Evolutionary conservation across 2,888 invertebrate genomes (phyloP), one percentile per base, ranked within the genome.

Genomic region (Scaptomyza reducta): DNA sequence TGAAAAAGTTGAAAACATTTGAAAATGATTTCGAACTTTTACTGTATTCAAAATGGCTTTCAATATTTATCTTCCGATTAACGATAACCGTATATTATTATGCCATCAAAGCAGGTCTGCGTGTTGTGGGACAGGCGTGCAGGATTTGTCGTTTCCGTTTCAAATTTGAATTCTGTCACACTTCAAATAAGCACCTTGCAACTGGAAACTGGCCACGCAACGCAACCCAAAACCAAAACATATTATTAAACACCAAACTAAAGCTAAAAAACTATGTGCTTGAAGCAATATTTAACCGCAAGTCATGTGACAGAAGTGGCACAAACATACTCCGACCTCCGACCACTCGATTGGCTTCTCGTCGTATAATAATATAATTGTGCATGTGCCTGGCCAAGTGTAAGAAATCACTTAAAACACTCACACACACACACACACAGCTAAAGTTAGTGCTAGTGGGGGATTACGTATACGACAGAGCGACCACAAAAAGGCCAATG

Each of bases 101-200:
- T 58, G 57, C 44, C 59, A 66, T 51, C 51, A 33, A 53, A 29
- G 54, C 18, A n/a, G 51, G 31, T n/a, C 33, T 66, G 70, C 72
- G 77, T 79, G 80, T 74, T 81, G 45, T 77, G 70, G 82, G 63
- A 66, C 60, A 79, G 85, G 80, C 88, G 88, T 87, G 66, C 59
- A 54, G 60, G 69, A 63, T 74, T 74, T 77, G 3, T 61, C 79
- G 79, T 87, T 87, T 88, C 86, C 81, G 83, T 70, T 74, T 86
- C 73, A 72, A 75, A 68, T 81, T 86, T 68, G 88, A 81, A 86
- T 88, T 82, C 81, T 82, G 87, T 81, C 88, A 81, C 81, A 81
- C 81, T 81, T 81, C 77, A 68, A 85, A 86, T 82, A 70, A 57
- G 72, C 81, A 76, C 76, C 63, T 70, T 78, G 79, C 70, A 53